phyloP scores from a whole-genome alignment of 2,797 vertebrate genomes.

The Ciconia nigra region DNA sequence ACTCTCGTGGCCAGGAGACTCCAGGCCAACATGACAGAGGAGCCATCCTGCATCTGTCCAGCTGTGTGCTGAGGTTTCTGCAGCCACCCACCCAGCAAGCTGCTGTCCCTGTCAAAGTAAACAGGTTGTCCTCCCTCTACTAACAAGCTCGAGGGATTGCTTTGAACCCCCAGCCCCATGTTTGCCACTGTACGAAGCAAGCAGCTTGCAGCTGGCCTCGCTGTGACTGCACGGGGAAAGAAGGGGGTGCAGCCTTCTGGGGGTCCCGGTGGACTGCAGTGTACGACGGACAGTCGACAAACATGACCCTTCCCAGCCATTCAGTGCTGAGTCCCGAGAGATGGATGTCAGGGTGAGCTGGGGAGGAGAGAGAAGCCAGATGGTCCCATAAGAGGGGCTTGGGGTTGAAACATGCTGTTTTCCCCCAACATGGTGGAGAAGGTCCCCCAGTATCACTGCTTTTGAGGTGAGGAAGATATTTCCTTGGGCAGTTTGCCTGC shows the following conservation, averaged over 20 bases:
- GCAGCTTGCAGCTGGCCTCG: neutral
- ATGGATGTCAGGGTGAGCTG: fast-evolving
- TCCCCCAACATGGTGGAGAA: neutral
- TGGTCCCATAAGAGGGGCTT: fast-evolving
- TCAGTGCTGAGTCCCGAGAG: neutral
- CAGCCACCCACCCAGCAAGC: neutral
- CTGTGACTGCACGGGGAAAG: fast-evolving
- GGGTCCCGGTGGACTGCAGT: neutral
- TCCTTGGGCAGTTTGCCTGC: neutral
- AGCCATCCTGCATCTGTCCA: neutral
- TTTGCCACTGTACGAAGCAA: neutral
- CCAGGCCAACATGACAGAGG: neutral
- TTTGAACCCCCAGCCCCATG: neutral
- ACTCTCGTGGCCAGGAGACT: neutral
- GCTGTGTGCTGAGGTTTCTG: neutral
- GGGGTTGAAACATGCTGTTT: neutral
- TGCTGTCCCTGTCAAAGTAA: neutral
- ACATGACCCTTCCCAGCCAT: neutral
- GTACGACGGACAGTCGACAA: neutral
- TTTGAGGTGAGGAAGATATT: neutral
- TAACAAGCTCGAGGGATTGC: neutral
- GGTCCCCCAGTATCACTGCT: fast-evolving
- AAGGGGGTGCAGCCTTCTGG: neutral
- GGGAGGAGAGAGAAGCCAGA: neutral
- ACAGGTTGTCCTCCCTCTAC: neutral